Evolutionary conservation across 2,113 vertebrate species (phyloP).

Genomic region (Forbesichthys papilliferus): DNA sequence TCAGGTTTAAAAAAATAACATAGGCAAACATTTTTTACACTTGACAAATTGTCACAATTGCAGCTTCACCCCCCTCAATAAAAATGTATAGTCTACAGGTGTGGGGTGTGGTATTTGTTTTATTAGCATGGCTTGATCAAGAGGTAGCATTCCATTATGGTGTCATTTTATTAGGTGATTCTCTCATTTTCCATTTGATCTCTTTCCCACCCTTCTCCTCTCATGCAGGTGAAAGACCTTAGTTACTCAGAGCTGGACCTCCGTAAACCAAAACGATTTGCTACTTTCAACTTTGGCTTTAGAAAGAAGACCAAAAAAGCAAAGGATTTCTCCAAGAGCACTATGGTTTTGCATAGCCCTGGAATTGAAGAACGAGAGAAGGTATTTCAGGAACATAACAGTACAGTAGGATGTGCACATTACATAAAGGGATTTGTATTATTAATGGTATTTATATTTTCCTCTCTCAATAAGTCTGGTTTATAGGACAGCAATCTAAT

Average conservation of each 20-base stretch:
- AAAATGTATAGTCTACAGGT: too few relatives aligned
- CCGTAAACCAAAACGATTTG: constrained; percentile 55
- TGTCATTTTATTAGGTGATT: too few relatives aligned
- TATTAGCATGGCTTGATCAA: not conserved
- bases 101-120: not conserved
- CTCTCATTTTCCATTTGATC: too few relatives aligned
- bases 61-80: not conserved
- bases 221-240: constrained; percentile 52
- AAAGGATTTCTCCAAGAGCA: constrained; percentile 43
- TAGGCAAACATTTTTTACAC: not conserved
- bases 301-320: constrained; percentile 65
- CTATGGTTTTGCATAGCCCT: constrained; percentile 21
- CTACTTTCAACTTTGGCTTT: constrained; percentile 60
- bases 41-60: not conserved
- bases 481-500: too few relatives aligned
- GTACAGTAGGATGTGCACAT: too few relatives aligned
- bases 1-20: not conserved
- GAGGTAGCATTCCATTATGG: too few relatives aligned
- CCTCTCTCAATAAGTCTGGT: too few relatives aligned
- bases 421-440: too few relatives aligned
- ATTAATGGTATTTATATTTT: too few relatives aligned
- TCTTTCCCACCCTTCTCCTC: not conserved
- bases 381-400: constrained; percentile 19
- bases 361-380: constrained; percentile 18
- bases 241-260: constrained; percentile 78